These are phyloP conservation scores for Chloebia gouldiae DNA, from an alignment of 2,113 vertebrate species.

Conservation along the genomic window DNA sequence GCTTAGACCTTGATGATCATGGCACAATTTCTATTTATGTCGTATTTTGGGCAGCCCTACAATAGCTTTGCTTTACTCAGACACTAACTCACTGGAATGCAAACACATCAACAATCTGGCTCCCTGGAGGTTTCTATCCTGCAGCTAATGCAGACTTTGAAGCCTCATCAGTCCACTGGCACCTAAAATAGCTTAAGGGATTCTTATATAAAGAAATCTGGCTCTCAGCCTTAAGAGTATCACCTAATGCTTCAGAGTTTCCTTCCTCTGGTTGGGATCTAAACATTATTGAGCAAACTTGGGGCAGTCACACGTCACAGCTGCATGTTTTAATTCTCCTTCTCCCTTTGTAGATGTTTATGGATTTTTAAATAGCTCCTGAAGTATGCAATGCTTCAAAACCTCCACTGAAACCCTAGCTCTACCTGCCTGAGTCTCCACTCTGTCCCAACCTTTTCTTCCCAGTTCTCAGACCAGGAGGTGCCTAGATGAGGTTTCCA, in stretches of 20 bases:
- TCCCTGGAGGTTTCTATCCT: slow-evolving; percentile 8
- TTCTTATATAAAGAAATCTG: neutral
- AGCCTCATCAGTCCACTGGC: neutral
- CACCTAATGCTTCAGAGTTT: neutral
- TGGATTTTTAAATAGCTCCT: neutral
- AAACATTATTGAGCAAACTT: neutral
- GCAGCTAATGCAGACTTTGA: neutral
- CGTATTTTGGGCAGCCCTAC: slow-evolving; percentile 10
- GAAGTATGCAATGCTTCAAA: neutral
- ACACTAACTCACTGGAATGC: neutral
- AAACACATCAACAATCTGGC: slow-evolving; percentile 17
- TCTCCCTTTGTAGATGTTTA: neutral
- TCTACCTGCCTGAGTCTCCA: neutral
- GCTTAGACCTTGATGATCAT: slow-evolving; percentile 21
- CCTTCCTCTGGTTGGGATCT: neutral
- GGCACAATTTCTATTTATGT: slow-evolving; percentile 56
- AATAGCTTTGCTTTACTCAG: neutral
- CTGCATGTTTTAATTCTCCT: neutral
- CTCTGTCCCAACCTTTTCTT: neutral
- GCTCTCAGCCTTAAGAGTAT: neutral
- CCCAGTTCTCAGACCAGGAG: neutral
- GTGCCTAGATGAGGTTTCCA: neutral
- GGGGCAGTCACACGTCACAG: neutral
- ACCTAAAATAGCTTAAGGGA: slow-evolving; percentile 31
- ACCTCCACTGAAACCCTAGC: neutral